A percentile compares a stretch with the other conserved stretches of the same genome.
Conservation (phyloP, 2,113 vertebrate species). For the Lophura nycthemera region DNA sequence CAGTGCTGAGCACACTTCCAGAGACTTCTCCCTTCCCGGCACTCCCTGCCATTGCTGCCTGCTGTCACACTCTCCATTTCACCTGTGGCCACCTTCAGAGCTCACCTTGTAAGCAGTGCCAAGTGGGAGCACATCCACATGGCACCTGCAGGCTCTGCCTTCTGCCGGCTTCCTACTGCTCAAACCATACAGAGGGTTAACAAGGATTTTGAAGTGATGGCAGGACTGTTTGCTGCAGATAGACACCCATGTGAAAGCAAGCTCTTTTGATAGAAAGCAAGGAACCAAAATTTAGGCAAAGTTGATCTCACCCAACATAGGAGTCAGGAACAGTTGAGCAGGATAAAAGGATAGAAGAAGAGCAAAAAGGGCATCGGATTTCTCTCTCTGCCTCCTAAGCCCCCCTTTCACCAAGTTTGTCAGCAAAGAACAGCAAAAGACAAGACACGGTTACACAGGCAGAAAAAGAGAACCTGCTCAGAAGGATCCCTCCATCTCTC, state of each 20-base stretch:
- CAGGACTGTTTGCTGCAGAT: not conserved
- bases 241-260: accelerated
- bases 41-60: not conserved
- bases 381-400: not conserved
- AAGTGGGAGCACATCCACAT: not conserved
- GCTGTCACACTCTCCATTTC: not conserved
- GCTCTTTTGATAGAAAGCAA: not conserved
- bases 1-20: not conserved
- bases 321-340: not conserved
- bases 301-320: not conserved
- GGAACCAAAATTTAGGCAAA: not conserved
- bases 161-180: not conserved
- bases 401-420: not conserved
- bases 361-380: not conserved
- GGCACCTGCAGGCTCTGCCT: not conserved
- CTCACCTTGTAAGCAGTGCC: not conserved
- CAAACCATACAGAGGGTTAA: accelerated
- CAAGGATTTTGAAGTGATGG: not conserved
- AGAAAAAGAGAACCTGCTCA: not conserved
- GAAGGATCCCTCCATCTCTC: not conserved
- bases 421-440: not conserved
- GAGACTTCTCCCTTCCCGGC: not conserved
- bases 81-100: not conserved
- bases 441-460: not conserved
- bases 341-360: not conserved